Conservation (phyloP, 2,888 invertebrate genomes). For the Ormyrus pomaceus region DNA sequence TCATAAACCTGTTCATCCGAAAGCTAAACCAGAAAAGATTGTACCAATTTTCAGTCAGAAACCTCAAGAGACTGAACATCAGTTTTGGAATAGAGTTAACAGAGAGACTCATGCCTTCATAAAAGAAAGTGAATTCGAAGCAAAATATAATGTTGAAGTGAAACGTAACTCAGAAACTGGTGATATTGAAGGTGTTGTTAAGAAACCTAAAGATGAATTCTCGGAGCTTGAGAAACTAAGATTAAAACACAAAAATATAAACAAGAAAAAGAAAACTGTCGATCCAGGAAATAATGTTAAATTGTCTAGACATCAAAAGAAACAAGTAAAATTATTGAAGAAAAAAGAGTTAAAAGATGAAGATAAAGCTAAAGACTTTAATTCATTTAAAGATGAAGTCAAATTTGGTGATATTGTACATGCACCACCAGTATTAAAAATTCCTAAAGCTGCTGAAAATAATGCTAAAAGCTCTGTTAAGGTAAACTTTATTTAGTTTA, state of each 20-base stretch:
- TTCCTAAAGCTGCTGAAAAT: constrained; percentile 77
- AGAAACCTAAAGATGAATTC: constrained; percentile 78
- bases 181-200: constrained; percentile 74
- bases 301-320: constrained; percentile 78
- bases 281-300: constrained; percentile 60
- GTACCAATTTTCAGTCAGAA: constrained; percentile 79
- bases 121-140: constrained; percentile 80
- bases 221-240: constrained; percentile 75
- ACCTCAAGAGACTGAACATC: constrained; percentile 80
- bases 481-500: constrained; percentile 63
- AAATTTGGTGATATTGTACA: constrained; percentile 86
- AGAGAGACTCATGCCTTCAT: constrained; percentile 81
- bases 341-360: constrained; percentile 76
- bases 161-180: constrained; percentile 78
- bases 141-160: constrained; percentile 80
- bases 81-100: constrained; percentile 82
- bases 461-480: constrained; percentile 67
- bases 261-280: constrained; percentile 65
- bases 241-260: constrained; percentile 70
- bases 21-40: constrained; percentile 75
- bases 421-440: constrained; percentile 82
- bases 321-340: constrained; percentile 76
- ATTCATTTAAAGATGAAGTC: constrained; percentile 79
- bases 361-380: constrained; percentile 76
- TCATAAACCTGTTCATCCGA: constrained; percentile 56